Conservation (phyloP, 2,113 vertebrate species). For the Rhabdomys dilectus region DNA sequence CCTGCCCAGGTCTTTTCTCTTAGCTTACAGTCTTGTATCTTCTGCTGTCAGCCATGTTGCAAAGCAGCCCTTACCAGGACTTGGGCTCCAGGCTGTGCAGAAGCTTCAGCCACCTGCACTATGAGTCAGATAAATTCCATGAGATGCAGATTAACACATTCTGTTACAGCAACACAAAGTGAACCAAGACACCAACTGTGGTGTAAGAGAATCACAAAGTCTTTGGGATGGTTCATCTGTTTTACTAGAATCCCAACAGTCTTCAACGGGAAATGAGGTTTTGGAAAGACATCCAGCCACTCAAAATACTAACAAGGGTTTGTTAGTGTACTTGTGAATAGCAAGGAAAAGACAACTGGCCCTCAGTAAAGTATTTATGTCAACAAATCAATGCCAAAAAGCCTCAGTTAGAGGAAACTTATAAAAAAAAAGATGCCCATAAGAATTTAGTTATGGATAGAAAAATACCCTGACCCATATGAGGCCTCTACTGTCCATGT, state of each 20-base stretch:
- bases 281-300: not conserved
- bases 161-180: not conserved
- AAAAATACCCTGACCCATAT: not conserved
- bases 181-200: not conserved
- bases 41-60: not conserved
- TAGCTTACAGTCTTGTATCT: not conserved
- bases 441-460: not conserved
- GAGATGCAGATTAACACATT: not conserved
- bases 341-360: not conserved
- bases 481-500: not conserved
- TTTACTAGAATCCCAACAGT: not conserved
- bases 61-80: not conserved
- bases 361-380: not conserved
- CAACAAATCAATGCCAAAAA: not conserved
- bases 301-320: not conserved
- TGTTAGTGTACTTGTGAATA: not conserved
- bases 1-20: not conserved
- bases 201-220: not conserved
- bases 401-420: not conserved
- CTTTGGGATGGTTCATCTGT: not conserved
- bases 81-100: too few species aligned
- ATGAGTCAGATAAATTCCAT: not conserved
- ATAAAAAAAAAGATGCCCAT: not conserved
- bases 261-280: not conserved
- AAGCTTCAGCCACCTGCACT: not conserved